phyloP scores from a whole-genome alignment of 2,888 invertebrate species.

The Ormyrus nitidulus region DNA sequence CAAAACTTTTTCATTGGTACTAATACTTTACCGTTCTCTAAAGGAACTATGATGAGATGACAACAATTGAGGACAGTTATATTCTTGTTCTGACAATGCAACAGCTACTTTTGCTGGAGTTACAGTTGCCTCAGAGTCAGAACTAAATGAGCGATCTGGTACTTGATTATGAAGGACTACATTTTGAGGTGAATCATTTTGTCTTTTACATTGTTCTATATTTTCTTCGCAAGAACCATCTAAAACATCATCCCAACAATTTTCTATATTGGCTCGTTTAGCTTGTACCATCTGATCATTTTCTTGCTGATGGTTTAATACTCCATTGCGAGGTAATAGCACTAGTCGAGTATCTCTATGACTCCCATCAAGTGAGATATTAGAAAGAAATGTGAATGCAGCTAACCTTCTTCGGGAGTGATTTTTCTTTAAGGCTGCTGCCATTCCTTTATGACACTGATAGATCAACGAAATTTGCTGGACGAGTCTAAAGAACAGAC shows the following conservation, averaged over 20 bases:
- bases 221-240: constrained; percentile 46
- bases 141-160: constrained; percentile 80
- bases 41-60: constrained; percentile 66
- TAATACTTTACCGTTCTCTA: constrained; percentile 69
- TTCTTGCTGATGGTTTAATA: constrained; percentile 56
- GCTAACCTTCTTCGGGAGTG: constrained; percentile 91
- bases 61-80: constrained; percentile 62
- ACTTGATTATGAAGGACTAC: constrained; percentile 37
- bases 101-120: constrained; percentile 80
- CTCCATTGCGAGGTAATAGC: constrained; percentile 74
- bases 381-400: constrained; percentile 94
- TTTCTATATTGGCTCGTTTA: constrained; percentile 27
- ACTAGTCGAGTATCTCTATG: constrained; percentile 84
- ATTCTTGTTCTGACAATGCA: constrained; percentile 68
- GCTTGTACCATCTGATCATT: constrained; percentile 29
- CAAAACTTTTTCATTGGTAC: background rate
- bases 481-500: constrained; percentile 31
- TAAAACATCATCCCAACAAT: constrained; percentile 37
- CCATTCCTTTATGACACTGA: constrained; percentile 72
- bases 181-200: constrained; percentile 55
- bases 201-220: constrained; percentile 31
- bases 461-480: constrained; percentile 44
- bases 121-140: constrained; percentile 82
- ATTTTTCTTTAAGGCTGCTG: constrained; percentile 78
- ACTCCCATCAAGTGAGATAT: constrained; percentile 95